Evolutionary conservation across 2,888 invertebrate genomes (phyloP).

Genomic region (Brassicogethes aeneus): DNA sequence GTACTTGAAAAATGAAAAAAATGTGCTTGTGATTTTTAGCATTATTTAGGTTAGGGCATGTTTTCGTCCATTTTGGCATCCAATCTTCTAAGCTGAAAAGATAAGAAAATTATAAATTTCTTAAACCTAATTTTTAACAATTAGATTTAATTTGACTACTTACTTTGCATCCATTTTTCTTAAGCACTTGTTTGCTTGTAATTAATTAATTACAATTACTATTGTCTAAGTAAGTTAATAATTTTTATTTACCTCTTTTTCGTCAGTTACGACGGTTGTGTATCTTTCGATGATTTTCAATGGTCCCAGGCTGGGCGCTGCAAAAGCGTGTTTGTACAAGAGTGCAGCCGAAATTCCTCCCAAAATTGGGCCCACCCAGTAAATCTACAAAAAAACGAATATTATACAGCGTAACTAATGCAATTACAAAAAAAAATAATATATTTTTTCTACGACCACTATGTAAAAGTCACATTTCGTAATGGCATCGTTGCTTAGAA

Average conservation of each 20-base stretch:
- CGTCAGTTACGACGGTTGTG: constrained; percentile 49
- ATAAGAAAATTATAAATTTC: constrained; percentile 2
- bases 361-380: constrained; percentile 81
- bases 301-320: constrained; percentile 38
- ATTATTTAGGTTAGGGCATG: constrained; percentile 13
- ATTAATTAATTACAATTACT: neutral
- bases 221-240: neutral
- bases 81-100: constrained; percentile 21
- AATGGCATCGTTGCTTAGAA: too few relatives aligned
- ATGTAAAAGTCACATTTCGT: too few relatives aligned
- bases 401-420: constrained; percentile 2
- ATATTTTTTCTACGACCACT: too few relatives aligned
- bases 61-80: constrained; percentile 21
- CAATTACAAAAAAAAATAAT: too few relatives aligned
- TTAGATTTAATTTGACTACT: too few relatives aligned
- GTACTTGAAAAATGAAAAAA: neutral
- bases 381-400: constrained; percentile 49
- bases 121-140: neutral
- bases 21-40: neutral
- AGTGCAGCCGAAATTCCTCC: constrained; percentile 73
- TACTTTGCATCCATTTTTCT: neutral
- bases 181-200: constrained; percentile 1
- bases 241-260: constrained; percentile 54
- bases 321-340: constrained; percentile 62
- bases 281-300: constrained; percentile 44